Evolutionary conservation across 2,797 vertebrate genomes (phyloP), one percentile per base, ranked within the genome.

Genomic region (Ceryle rudis): DNA sequence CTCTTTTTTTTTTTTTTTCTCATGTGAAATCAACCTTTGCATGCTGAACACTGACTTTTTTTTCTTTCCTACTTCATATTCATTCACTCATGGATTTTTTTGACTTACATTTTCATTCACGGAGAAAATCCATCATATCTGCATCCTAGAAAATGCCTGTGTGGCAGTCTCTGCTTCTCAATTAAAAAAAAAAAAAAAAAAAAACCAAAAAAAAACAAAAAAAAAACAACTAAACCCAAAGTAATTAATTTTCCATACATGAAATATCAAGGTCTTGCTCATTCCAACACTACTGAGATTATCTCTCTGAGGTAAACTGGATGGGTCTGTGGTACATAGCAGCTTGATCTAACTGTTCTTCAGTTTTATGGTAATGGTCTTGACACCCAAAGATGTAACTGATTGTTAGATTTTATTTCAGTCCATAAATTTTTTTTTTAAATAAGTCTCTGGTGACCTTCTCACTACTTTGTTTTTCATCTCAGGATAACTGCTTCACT

Each of bases 1-100:
- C 3, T 1, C 0, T 3, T 7, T 15, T 6, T n/a, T 21, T 20
- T 26, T 54, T 1, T 52, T 47, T 16, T 55, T 13, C 6, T 54
- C 4, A 13, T 7, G 4, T 54, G n/a, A 91, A 71, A 69, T 71
- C 20, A 84, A 29, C 12, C 4, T 67, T 51, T 85, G 11, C 33
- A 25, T 39, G 26, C 9, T 75, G 66, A 67, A 46, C 18, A 26
- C 8, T n/a, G 35, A 1, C 19, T 71, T 47, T 16, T 42, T 75
- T 64, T 70, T 57, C 12, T 71, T 70, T 58, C 12, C n/a, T 51
- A 4, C 10, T 90, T 72, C 69, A 51, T 1, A 19, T 78, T 86
- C 42, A 73, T 80, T 82, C 8, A 49, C 17, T 70, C 21, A 35
- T 7, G 4, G 11, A 21, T n/a, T 41, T 51, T 88, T 89, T 33